Evolutionary conservation across 2,113 vertebrate genomes (phyloP).

Genomic region (Brachypteracias leptosomus): DNA sequence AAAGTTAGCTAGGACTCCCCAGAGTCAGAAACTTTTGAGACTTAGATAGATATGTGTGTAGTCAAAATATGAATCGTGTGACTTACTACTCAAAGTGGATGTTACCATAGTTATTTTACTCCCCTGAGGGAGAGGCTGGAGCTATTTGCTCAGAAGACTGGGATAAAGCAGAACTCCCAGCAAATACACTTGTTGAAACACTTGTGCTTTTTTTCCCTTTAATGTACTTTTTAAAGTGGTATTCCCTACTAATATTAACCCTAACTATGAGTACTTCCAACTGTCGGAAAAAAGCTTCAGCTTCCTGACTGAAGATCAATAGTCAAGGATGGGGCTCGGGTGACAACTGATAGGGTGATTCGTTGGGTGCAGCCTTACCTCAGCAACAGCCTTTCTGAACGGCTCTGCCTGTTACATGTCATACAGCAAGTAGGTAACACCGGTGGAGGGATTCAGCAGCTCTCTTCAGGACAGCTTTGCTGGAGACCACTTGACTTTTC

Average conservation of each 20-base stretch:
- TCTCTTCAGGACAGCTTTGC: neutral
- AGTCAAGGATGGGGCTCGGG: neutral
- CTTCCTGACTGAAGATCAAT: neutral
- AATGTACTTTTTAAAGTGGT: neutral
- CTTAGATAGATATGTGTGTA: neutral
- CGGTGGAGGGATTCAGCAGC: neutral
- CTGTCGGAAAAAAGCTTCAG: neutral
- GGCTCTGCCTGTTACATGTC: neutral
- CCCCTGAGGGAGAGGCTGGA: neutral
- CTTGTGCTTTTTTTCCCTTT: neutral
- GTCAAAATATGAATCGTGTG: neutral
- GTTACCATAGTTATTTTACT: neutral
- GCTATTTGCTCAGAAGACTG: neutral
- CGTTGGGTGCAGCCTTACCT: neutral
- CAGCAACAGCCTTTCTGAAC: neutral
- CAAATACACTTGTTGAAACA: neutral
- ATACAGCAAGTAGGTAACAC: neutral
- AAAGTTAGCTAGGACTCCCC: neutral
- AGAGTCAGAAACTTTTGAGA: neutral
- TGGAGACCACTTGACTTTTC: slow-evolving; percentile 23
- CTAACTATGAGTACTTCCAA: neutral
- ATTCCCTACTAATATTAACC: neutral
- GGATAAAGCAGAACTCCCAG: neutral
- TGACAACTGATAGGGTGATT: neutral
- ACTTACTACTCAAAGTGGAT: neutral